Evolutionary conservation across 2,888 invertebrate genomes (phyloP).

Genomic region (Netelia virgata): DNA sequence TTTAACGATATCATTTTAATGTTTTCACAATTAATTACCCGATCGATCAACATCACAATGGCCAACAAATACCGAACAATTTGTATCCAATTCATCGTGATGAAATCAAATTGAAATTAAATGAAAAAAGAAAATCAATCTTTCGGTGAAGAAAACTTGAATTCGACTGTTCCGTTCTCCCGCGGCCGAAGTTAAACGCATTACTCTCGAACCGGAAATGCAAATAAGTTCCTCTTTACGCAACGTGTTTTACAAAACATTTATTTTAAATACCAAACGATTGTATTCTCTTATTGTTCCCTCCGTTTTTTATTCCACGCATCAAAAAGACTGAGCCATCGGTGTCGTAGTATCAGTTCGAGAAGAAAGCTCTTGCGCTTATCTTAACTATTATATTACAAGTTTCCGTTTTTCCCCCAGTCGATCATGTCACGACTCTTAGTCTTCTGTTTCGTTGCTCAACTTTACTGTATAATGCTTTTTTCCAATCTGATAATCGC

Average conservation of each 20-base stretch:
- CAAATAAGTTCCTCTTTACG: slow-evolving; percentile 12
- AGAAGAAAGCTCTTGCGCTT: slow-evolving; percentile 3
- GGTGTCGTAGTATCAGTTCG: slow-evolving; percentile 19
- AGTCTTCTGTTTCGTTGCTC: background rate
- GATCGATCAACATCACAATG: background rate
- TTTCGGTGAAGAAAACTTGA: slow-evolving; percentile 3
- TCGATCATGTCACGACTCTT: background rate
- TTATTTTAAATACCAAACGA: slow-evolving; percentile 28
- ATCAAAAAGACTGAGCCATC: slow-evolving; percentile 1
- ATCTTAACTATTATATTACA: background rate
- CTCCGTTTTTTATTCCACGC: slow-evolving; percentile 1
- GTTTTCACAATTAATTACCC: slow-evolving; percentile 42
- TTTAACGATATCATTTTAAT: background rate
- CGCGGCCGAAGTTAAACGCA: background rate
- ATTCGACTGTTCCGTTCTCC: slow-evolving; percentile 21
- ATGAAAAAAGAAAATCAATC: background rate
- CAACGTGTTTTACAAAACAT: slow-evolving; percentile 42
- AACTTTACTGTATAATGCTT: slow-evolving; percentile 15
- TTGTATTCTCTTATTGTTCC: background rate
- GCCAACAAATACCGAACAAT: slow-evolving; percentile 16
- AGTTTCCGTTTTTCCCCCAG: background rate
- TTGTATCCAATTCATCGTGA: slow-evolving; percentile 26
- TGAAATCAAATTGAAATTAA: background rate
- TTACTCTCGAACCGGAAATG: slow-evolving; percentile 31
- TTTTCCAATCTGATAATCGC: slow-evolving; percentile 37